Evolutionary conservation across 2,797 vertebrate genomes (phyloP), one percentile per base, ranked within the genome.

Genomic region (Chelon auratus): DNA sequence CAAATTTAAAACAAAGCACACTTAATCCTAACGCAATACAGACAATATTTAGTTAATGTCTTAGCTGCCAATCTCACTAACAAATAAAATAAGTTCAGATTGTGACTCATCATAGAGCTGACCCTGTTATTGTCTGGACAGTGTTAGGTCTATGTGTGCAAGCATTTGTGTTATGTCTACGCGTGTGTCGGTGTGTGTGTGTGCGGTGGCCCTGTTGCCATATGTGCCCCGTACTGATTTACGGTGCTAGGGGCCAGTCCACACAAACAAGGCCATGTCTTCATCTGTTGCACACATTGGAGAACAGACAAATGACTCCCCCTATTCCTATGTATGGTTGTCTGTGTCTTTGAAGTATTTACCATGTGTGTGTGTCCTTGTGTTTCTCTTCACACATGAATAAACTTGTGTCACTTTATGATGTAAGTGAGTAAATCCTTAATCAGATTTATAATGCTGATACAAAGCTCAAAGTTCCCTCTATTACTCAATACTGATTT

Each of bases 191-290:
- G 60, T 55, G 55, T 77, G 78, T 55, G 55, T 77, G 78, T 76
- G 59, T 83, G 61, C 62, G 67, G 58, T 71, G 56, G 55, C 78
- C 77, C 60, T 78, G 45, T 76, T 82, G 77, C 86, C 89, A 92
- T 88, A 90, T 92, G 86, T 87, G 84, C 77, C 84, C 81, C 84
- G 84, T 85, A 75, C 78, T 90, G 86, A 91, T 93, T 94, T 93
- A 92, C 76, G 87, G 87, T 53, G 75, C 81, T 75, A 81, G 83
- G 87, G 88, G 88, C 84, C 83, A 89, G 82, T 83, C 82, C 84
- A 90, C 68, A 88, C 89, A 93, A 91, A 92, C 83, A 90, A 82
- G 83, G 80, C 84, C 73, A 78, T 72, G 86, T 75, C 87, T 88
- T 90, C 88, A 92, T 92, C 88, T 92, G 89, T 81, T 82, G 82